phyloP scores from a whole-genome alignment of 1,140 invertebrate species.

The Brachionus plicatilis region DNA sequence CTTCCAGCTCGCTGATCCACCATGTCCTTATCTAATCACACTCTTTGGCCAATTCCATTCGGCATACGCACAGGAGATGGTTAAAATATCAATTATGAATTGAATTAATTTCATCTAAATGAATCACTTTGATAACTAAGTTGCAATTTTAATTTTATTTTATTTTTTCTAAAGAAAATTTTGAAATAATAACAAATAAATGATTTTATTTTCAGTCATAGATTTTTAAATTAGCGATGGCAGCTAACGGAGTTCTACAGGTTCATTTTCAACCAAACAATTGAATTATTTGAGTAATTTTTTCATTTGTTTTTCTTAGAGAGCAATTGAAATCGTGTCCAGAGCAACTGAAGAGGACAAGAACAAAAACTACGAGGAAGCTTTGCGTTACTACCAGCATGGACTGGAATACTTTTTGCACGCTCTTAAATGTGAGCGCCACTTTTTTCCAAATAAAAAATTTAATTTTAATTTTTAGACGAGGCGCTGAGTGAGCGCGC shows the following conservation, averaged over 20 bases:
- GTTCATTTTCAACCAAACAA: not conserved
- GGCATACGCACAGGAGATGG: not conserved
- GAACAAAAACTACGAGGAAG: constrained; percentile 95
- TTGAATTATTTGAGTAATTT: not conserved
- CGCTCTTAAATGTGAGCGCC: constrained; percentile 81
- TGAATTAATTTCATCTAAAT: not conserved
- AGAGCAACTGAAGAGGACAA: constrained; percentile 97
- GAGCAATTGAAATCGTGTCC: constrained; percentile 95
- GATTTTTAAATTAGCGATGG: not conserved
- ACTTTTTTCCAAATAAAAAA: not conserved
- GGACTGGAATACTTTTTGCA: constrained; percentile 99
- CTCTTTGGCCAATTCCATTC: not conserved
- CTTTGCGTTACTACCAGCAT: constrained; percentile 85
- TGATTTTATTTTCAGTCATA: not conserved
- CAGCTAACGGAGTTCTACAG: not conserved
- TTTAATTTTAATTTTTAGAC: constrained; percentile 61
- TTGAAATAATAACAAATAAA: not conserved
- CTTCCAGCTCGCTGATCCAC: too few relatives aligned
- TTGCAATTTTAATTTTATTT: not conserved
- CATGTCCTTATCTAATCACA: not conserved
- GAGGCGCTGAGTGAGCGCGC: constrained; percentile 91
- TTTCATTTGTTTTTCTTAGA: constrained; percentile 55
- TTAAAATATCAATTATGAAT: not conserved
- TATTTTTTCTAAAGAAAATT: not conserved
- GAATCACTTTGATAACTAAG: not conserved